phyloP scores from a whole-genome alignment of 2,113 vertebrate species.

The Calonectris borealis region DNA sequence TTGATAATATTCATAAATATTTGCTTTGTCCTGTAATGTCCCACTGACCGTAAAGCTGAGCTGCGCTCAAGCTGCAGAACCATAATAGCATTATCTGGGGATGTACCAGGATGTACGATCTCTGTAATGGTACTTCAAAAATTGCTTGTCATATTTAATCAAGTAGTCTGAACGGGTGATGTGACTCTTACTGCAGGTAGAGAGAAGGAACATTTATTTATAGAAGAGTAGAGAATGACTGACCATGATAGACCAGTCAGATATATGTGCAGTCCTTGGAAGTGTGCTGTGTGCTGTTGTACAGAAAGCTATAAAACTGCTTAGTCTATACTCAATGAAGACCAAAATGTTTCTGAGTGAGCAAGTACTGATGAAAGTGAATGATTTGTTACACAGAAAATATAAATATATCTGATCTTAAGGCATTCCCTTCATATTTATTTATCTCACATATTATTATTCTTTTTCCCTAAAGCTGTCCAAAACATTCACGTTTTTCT shows the following conservation, averaged over 20 bases:
- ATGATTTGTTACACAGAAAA: not conserved
- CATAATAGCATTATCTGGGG: not conserved
- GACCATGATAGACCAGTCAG: not conserved
- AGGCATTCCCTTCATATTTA: not conserved
- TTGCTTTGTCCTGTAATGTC: not conserved
- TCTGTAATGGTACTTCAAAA: not conserved
- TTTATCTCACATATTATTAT: not conserved
- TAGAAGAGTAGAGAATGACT: not conserved
- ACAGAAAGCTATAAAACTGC: not conserved
- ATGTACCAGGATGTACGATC: not conserved
- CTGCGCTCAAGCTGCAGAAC: not conserved
- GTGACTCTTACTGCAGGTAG: not conserved
- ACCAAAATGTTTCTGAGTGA: not conserved
- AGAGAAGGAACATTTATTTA: not conserved
- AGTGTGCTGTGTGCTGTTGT: not conserved
- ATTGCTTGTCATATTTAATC: conserved; percentile 10
- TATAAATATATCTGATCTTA: not conserved
- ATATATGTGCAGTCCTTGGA: not conserved
- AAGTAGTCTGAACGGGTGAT: not conserved
- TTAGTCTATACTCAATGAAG: not conserved
- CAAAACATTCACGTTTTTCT: not conserved
- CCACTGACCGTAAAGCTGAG: not conserved
- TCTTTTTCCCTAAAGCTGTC: not conserved
- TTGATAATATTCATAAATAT: not conserved
- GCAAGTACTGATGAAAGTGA: not conserved